Evolutionary conservation across 2,797 vertebrate genomes (phyloP), one percentile per base, ranked within the genome.

Genomic region (Danio albolineatus): DNA sequence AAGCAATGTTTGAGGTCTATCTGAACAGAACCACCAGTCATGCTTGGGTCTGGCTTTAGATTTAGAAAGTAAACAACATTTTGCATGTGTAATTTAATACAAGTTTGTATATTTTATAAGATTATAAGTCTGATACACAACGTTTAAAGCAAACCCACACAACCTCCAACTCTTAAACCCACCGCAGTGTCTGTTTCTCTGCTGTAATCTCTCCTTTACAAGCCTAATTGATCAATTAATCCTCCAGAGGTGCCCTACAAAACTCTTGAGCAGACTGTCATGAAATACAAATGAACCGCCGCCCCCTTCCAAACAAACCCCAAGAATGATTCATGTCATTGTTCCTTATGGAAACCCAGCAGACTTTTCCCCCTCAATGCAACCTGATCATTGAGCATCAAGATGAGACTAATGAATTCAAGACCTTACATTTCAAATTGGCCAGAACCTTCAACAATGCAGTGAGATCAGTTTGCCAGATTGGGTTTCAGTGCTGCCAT

Each of bases 401-500:
- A 28, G 28, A 60, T 70, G 75, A 81, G 75, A 79, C 77, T 64
- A 78, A 85, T 80, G 74, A 82, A 83, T 65, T 59, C 51, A 71
- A 64, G 73, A 73, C 64, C 79, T 83, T 77, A 77, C 51, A 79
- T 77, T 79, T 82, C 76, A 67, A 73, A 67, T 56, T 82, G 80
- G 80, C 80, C 77, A 82, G 74, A 71, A 60, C 80, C 73, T 70
- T 81, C 78, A 84, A 85, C 84, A 87, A 87, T 84, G 82, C 84
- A 79, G 78, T 71, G 78, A 67, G 65, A 82, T 79, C 71, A 82
- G 66, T 61, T 82, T 76, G 53, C 56, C 75, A 75, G 78, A 76
- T 80, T 80, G 65, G 60, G 41, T 83, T 79, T 79, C 82, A 74
- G 48, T 70, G 21, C 60, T 76, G 70, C 79, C 48, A 60, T 65